These are phyloP conservation scores for Diarsia dahlii DNA, from an alignment of 2,888 invertebrate species.

Conservation along the genomic window DNA sequence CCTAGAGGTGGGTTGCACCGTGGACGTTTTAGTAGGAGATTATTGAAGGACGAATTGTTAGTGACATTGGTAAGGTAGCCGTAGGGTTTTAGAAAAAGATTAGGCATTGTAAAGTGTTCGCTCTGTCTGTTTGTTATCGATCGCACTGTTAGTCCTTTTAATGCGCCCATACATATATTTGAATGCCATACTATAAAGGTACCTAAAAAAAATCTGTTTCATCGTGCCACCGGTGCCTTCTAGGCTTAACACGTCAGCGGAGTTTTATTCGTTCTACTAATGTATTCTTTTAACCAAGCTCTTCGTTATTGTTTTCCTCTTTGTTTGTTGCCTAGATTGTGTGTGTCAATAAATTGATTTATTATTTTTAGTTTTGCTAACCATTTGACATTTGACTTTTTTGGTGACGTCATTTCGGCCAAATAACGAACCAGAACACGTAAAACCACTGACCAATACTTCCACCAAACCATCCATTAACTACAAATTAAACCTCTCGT, in stretches of 20 bases:
- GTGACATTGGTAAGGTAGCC: background rate
- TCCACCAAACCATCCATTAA: background rate
- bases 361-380: background rate
- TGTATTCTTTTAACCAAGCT: too few relatives aligned
- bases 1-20: slow-evolving; percentile 30
- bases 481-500: slow-evolving; percentile 23
- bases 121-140: background rate
- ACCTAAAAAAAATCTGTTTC: background rate
- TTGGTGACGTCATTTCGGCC: background rate
- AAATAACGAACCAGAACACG: background rate
- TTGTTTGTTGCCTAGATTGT: too few relatives aligned
- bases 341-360: too few relatives aligned
- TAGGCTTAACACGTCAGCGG: background rate
- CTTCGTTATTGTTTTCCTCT: too few relatives aligned
- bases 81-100: background rate
- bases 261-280: background rate
- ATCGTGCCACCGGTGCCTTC: background rate
- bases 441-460: background rate
- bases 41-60: background rate
- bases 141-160: background rate
- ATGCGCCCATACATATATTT: background rate
- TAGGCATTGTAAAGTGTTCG: background rate
- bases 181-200: background rate
- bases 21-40: background rate
- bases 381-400: background rate